These are phyloP conservation scores for Spizaetus ornatus DNA, from an alignment of 2,113 vertebrate species.

Conservation along the genomic window DNA sequence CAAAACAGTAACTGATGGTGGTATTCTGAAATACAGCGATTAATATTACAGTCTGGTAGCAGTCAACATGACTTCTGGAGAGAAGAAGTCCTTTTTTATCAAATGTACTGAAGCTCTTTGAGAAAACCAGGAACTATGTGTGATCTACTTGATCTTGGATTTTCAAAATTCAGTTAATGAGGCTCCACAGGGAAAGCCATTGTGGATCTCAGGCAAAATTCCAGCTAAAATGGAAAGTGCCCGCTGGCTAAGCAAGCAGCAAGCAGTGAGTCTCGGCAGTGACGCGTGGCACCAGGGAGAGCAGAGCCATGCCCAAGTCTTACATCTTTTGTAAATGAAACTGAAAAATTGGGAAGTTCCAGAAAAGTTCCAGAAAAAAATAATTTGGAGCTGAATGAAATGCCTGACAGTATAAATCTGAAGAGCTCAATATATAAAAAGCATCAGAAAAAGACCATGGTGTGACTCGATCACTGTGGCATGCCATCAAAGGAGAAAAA, in stretches of 20 bases:
- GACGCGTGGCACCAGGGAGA: not conserved
- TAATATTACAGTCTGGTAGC: not conserved
- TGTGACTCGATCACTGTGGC: not conserved
- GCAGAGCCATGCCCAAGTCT: not conserved
- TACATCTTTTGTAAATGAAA: not conserved
- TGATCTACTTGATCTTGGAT: not conserved
- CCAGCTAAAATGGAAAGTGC: no score
- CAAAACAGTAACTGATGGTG: fast-evolving
- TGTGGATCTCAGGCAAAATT: no score
- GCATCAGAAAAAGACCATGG: not conserved
- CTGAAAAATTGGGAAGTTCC: not conserved
- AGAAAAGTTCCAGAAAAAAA: not conserved
- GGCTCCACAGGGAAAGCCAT: not conserved
- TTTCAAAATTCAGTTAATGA: not conserved
- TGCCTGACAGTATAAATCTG: not conserved
- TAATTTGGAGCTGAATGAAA: not conserved
- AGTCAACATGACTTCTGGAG: not conserved
- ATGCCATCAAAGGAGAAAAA: not conserved
- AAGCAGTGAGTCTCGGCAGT: fast-evolving
- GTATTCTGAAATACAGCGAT: not conserved
- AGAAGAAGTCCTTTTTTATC: not conserved
- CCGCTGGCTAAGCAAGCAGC: not conserved
- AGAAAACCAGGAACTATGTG: not conserved
- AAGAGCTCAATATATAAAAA: not conserved
- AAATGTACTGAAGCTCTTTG: not conserved